phyloP scores from a whole-genome alignment of 2,113 vertebrate genomes.

The Xyrauchen texanus region DNA sequence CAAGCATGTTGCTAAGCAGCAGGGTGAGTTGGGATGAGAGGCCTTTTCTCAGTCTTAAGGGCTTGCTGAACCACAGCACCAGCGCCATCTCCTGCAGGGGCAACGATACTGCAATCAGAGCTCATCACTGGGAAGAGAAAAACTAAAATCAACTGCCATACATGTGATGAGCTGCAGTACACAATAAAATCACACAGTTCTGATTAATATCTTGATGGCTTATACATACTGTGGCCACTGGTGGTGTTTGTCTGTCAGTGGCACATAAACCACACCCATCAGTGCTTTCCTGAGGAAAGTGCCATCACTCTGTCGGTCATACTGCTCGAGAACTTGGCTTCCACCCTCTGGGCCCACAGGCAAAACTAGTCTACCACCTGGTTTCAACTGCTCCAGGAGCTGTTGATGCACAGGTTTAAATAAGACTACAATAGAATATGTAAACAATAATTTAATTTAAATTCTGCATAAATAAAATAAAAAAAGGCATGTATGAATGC shows the following conservation, averaged over 20 bases:
- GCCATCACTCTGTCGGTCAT: conserved; percentile 83
- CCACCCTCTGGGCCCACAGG: conserved; percentile 84
- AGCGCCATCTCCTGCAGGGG: conserved; percentile 73
- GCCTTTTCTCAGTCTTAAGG: conserved; percentile 32
- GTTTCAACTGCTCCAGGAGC: conserved; percentile 87
- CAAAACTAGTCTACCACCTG: conserved; percentile 83
- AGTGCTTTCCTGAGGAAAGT: conserved; percentile 79
- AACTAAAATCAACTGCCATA: conserved; percentile 45
- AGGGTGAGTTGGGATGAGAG: conserved; percentile 19
- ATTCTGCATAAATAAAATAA: not conserved
- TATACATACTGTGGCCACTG: conserved; percentile 83
- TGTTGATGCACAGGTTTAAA: conserved; percentile 54
- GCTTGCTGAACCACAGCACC: conserved; percentile 66
- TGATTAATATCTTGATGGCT: not conserved
- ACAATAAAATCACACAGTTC: not conserved
- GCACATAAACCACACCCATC: conserved; percentile 90
- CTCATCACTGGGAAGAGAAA: conserved; percentile 71
- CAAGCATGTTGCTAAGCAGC: conserved; percentile 45
- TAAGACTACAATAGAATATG: not conserved
- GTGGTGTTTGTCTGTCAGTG: conserved; percentile 83
- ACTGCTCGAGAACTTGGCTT: conserved; percentile 86
- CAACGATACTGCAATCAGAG: conserved; percentile 78
- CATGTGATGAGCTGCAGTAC: not conserved
- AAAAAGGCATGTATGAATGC: not conserved
- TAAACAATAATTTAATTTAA: not conserved